Base-by-base conservation (phyloP, 1,140 invertebrate genomes). In the Lutraria rhynchaena region DNA sequence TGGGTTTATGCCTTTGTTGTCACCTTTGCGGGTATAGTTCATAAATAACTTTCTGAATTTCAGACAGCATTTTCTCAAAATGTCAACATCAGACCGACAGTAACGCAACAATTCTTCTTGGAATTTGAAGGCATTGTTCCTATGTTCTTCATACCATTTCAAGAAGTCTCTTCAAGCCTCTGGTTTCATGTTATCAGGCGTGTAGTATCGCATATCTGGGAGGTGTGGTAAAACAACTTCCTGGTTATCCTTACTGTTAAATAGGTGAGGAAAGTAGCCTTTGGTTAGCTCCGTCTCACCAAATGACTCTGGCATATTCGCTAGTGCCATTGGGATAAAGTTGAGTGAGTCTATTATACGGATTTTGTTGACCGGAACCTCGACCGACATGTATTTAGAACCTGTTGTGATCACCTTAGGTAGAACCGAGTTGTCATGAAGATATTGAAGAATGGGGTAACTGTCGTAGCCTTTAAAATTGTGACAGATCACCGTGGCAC, bases 251-350 rank as follows among this genome's bases (percentile, higher is more conserved):
- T 33, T 65, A 37, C 24, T 46, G 5, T 11, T 55, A 11, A n/a
- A 69, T 5, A 53, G 29, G 46, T 78, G 49, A 19, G 75, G 60
- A 51, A 81, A 81, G 65, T 57, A 81, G 4, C 77, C 65, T 44
- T 81, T 71, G 3, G 22, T 33, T 22, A 81, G 29, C 29, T 81
- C 65, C 0, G 24, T 44, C 49, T 57, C 0, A 24, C 53, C 65
- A 41, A 81, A 81, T 17, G 65, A 53, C 22, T 51, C 27, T 7
- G 77, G 65, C 35, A 81, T n/a, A n/a, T n/a, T n/a, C n/a, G n/a
- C n/a, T n/a, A n/a, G n/a, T n/a, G n/a, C n/a, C n/a, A n/a, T n/a
- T n/a, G n/a, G n/a, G n/a, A n/a, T n/a, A n/a, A n/a, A n/a, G n/a
- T n/a, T n/a, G n/a, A n/a, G n/a, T n/a, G n/a, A n/a, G n/a, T n/a